Conservation (phyloP, 2,888 invertebrate genomes). For the Cyaniris semiargus region DNA sequence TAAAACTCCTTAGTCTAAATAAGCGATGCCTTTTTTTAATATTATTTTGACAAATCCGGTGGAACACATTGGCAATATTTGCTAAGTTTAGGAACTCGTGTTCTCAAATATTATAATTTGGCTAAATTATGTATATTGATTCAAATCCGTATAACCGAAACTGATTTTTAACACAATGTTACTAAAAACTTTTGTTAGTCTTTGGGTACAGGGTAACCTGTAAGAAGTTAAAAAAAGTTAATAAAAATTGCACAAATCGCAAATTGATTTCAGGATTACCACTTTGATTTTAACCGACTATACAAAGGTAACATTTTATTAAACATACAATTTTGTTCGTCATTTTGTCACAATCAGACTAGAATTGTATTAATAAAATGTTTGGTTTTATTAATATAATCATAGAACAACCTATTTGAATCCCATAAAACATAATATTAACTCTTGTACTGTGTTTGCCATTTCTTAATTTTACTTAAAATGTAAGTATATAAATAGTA, state of each 20-base stretch:
- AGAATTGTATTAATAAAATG: conserved; percentile 13
- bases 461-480: not conserved
- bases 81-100: not conserved
- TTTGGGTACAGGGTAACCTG: not conserved
- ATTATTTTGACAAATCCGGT: not conserved
- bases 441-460: not conserved
- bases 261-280: too few relatives aligned
- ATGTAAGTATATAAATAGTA: not conserved
- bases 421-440: not conserved
- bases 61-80: not conserved
- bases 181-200: not conserved
- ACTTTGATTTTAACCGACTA: not conserved
- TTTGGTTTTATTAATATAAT: not conserved
- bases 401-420: not conserved
- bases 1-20: not conserved
- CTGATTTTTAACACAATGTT: not conserved
- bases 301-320: not conserved
- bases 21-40: conserved; percentile 7
- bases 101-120: not conserved
- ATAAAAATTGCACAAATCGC: not conserved
- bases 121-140: not conserved
- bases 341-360: not conserved
- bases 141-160: too few relatives aligned
- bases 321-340: conserved; percentile 6
- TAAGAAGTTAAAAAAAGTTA: too few relatives aligned